phyloP scores from a whole-genome alignment of 2,797 vertebrate genomes.

The Xiphophorus birchmanni region DNA sequence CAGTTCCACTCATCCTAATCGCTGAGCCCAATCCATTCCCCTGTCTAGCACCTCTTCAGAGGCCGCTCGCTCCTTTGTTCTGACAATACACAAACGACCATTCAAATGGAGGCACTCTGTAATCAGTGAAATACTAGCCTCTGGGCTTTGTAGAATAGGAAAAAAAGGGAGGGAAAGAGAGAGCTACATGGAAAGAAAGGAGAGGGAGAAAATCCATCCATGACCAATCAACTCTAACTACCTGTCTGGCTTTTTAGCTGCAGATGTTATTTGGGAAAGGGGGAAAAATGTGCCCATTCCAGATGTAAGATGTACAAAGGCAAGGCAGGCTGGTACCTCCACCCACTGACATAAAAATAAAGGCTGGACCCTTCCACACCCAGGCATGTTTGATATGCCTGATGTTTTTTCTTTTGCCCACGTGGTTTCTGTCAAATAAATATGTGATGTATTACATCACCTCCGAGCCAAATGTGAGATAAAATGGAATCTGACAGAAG shows the following conservation, averaged over 20 bases:
- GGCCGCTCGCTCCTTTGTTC: conserved; percentile 84
- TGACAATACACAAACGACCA: conserved; percentile 89
- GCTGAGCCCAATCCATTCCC: conserved; percentile 85
- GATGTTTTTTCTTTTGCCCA: conserved; percentile 46
- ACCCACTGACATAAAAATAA: conserved; percentile 54
- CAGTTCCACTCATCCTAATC: conserved; percentile 82
- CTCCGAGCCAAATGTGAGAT: conserved; percentile 39
- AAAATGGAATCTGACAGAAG: conserved; percentile 47
- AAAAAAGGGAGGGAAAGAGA: conserved; percentile 40
- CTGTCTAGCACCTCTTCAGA: conserved; percentile 88
- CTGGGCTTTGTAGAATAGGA: conserved; percentile 78
- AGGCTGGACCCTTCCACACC: conserved; percentile 62
- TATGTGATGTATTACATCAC: conserved; percentile 52
- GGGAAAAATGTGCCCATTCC: conserved; percentile 65
- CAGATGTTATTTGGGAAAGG: conserved; percentile 81
- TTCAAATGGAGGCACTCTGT: conserved; percentile 87
- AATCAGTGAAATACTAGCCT: conserved; percentile 89
- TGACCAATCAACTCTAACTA: conserved; percentile 86
- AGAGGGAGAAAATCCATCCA: conserved; percentile 79
- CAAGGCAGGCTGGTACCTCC: conserved; percentile 75
- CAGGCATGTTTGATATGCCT: conserved; percentile 57
- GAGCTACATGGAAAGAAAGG: conserved; percentile 51
- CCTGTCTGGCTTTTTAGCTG: conserved; percentile 84
- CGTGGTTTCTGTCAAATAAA: conserved; percentile 44
- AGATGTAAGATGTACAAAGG: conserved; percentile 78